Evolutionary conservation across 2,888 invertebrate genomes (phyloP), one percentile per base, ranked within the genome.

Genomic region (Meloe dianella): DNA sequence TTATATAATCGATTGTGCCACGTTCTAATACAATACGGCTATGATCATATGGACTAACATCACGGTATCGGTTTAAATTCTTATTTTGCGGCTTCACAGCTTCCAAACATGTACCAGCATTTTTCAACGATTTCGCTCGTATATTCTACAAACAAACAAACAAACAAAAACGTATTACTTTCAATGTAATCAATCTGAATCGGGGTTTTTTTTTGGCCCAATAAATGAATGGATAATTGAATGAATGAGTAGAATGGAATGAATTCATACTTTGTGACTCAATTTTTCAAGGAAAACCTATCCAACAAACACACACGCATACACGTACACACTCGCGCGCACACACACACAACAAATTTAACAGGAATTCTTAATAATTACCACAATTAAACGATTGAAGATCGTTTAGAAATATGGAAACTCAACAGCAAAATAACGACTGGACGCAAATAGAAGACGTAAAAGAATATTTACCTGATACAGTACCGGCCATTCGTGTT

Each of bases 41-140:
- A 83, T 97, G 96, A 84, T 98, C 97, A 83, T 94, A 98, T 1
- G 98, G 97, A 83, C 92, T 95, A 9, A 98, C 97, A 88, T 98
- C 97, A 78, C 96, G 87, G 84, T 98, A 98, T 77, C 98, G 89
- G 85, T 98, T 97, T 73, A 96, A 85, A 67, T 87, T 87, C 81
- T 92, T 91, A 82, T 95, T 95, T 78, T 91, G 88, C 7, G 90
- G 88, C 79, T 91, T 92, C 79, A 89, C 89, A 8, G 95, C 93
- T 82, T 93, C 94, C 66, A 86, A 83, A 76, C 85, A 88, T 67
- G 89, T 88, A 78, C 88, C 90, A 60, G 86, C 85, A 79, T 88
- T 90, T 69, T 86, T 86, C 27, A 54, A 27, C n/a, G 54, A 54
- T 81, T 90, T 89, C 71, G 89, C 87, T 54, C 91, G 89, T 75